Conservation (phyloP, 2,797 vertebrate species). For the Pantherophis alleghaniensis region DNA sequence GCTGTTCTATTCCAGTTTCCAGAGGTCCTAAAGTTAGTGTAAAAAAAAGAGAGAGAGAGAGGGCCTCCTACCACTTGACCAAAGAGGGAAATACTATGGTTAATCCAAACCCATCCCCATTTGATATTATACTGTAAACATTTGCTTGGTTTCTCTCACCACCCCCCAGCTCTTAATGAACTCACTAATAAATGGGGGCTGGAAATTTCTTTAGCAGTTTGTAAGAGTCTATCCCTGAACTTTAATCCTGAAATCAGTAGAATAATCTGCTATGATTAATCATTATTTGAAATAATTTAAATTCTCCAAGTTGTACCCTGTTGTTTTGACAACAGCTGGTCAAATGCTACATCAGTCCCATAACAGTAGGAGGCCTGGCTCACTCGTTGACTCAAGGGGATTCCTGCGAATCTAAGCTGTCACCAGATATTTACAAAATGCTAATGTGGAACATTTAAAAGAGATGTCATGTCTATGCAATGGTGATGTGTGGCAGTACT, state of each 20-base stretch:
- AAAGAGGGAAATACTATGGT: too few species aligned
- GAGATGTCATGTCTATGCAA: conserved; percentile 15
- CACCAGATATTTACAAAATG: conserved; percentile 59
- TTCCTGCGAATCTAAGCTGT: conserved; percentile 47
- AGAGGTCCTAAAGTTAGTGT: background rate
- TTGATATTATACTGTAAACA: too few species aligned
- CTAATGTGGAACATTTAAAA: conserved; percentile 47
- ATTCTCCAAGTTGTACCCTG: background rate
- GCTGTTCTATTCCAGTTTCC: background rate
- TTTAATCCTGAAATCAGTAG: background rate
- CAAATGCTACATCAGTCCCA: conserved; percentile 42
- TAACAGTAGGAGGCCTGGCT: conserved; percentile 55
- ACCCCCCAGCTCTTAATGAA: background rate
- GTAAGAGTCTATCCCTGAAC: background rate
- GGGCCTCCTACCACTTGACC: background rate
- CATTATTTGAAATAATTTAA: background rate
- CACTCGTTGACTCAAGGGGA: conserved; percentile 35
- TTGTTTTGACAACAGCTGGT: conserved; percentile 55
- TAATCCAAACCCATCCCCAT: too few species aligned
- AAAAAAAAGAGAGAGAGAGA: background rate
- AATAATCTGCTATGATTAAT: background rate
- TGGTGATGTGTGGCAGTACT: conserved; percentile 39
- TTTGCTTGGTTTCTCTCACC: too few species aligned
- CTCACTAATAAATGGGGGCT: background rate
- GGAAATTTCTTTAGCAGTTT: background rate